Conservation (phyloP, 30 jellyfish, hydroid and myxozoan species). For the Pelagia noctiluca region DNA sequence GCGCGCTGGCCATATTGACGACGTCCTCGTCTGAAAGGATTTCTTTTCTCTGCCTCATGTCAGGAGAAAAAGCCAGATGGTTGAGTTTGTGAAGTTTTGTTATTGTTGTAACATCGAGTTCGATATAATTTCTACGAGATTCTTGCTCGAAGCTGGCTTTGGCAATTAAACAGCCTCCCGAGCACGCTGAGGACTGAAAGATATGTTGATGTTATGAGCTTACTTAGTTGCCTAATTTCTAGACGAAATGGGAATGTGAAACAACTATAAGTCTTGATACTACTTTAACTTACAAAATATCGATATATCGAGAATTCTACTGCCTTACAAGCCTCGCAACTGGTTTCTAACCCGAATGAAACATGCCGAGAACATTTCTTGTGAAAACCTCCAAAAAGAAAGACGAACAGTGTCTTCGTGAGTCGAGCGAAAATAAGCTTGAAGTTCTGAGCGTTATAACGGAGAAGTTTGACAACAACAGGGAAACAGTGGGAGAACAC, state of each 20-base stretch:
- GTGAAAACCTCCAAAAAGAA: conserved; percentile 55
- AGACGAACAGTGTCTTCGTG: conserved; percentile 7
- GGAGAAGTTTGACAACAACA: not conserved
- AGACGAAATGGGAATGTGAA: not conserved
- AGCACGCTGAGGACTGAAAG: not conserved
- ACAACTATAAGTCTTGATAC: not conserved
- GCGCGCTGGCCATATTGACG: conserved; percentile 20
- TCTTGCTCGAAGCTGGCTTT: conserved; percentile 13
- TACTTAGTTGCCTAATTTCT: not conserved
- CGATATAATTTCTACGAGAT: too few relatives aligned
- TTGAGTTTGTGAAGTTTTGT: too few relatives aligned
- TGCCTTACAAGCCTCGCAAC: not conserved
- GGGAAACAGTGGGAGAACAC: not conserved
- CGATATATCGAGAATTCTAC: not conserved
- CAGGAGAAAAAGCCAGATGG: too few relatives aligned
- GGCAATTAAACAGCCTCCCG: not conserved
- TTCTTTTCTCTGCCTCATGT: not conserved
- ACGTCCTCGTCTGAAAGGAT: not conserved
- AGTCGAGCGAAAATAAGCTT: not conserved
- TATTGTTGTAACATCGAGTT: too few relatives aligned
- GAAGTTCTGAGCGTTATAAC: not conserved
- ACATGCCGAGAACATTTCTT: conserved; percentile 68
- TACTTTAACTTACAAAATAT: not conserved
- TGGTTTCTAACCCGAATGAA: not conserved
- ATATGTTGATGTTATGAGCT: too few relatives aligned